These are phyloP conservation scores for Trachops cirrhosus DNA, from an alignment of 2,797 vertebrate species.

Conservation along the genomic window DNA sequence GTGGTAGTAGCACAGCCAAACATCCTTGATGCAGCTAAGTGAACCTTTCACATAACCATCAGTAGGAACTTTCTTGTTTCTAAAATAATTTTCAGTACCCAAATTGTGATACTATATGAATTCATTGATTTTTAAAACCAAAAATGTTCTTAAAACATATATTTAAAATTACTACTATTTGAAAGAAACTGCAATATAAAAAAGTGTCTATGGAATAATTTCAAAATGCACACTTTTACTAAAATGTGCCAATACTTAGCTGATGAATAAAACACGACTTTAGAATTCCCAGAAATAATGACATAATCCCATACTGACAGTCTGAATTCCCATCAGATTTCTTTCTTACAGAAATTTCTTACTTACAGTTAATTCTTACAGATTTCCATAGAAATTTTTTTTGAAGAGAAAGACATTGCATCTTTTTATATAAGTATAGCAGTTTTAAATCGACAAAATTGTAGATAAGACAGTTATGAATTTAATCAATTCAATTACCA, in stretches of 20 bases:
- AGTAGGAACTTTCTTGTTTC: not conserved
- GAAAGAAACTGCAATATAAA: constrained; percentile 7
- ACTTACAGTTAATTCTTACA: constrained; percentile 57
- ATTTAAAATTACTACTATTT: constrained; percentile 42
- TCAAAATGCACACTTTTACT: constrained; percentile 47
- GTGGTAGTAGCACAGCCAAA: not conserved
- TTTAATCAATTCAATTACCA: constrained; percentile 71
- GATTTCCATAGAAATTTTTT: not conserved
- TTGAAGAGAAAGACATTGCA: constrained; percentile 39
- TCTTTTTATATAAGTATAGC: constrained; percentile 50
- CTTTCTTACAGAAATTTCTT: too few species aligned
- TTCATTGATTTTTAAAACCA: constrained; percentile 1
- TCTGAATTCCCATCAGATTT: not conserved
- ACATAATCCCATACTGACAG: not conserved
- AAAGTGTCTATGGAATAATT: not conserved
- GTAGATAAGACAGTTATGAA: constrained; percentile 53
- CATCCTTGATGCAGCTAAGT: not conserved
- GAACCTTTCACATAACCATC: not conserved
- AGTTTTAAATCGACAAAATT: constrained; percentile 53
- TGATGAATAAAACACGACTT: constrained; percentile 14
- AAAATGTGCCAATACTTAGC: not conserved
- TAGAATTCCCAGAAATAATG: constrained; percentile 32
- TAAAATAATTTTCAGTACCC: not conserved
- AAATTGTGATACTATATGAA: not conserved
- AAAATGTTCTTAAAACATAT: constrained; percentile 6